Evolutionary conservation across 2,888 invertebrate species (phyloP).

Genomic region (Epinotia ramella): DNA sequence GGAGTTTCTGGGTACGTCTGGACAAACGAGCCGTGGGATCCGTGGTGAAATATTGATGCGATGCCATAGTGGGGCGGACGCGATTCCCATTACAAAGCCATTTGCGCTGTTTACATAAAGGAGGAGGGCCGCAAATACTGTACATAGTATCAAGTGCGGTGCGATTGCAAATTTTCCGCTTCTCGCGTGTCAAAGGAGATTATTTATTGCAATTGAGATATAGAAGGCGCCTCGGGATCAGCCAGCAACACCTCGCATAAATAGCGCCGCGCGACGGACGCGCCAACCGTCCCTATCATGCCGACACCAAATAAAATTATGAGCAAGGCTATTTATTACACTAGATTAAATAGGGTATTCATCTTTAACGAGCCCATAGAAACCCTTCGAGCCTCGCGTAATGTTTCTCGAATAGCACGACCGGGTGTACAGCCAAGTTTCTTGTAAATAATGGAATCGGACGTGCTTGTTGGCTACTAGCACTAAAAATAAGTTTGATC

Average conservation of each 20-base stretch:
- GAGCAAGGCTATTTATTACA: constrained; percentile 71
- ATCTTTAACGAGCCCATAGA: constrained; percentile 54
- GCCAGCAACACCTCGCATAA: constrained; percentile 73
- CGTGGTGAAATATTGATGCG: constrained; percentile 76
- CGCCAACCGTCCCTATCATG: constrained; percentile 66
- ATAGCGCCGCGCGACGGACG: constrained; percentile 66
- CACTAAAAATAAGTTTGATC: background rate
- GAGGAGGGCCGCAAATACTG: constrained; percentile 67
- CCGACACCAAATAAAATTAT: constrained; percentile 73
- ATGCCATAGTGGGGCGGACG: constrained; percentile 73
- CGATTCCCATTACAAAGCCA: constrained; percentile 78
- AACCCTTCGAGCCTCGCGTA: constrained; percentile 47
- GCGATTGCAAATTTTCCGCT: constrained; percentile 80
- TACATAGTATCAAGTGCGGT: constrained; percentile 60
- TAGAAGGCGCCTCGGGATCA: constrained; percentile 71
- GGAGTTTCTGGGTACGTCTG: constrained; percentile 72
- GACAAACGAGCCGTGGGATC: constrained; percentile 79
- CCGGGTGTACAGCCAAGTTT: constrained; percentile 18
- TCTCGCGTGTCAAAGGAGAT: constrained; percentile 78
- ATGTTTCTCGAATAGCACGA: constrained; percentile 27
- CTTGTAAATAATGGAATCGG: background rate
- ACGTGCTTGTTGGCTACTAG: background rate
- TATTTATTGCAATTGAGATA: constrained; percentile 82
- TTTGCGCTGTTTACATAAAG: constrained; percentile 80
- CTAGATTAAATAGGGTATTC: constrained; percentile 60